phyloP scores from a whole-genome alignment of 2,888 invertebrate species.

The Lasioglossum figueresi region DNA sequence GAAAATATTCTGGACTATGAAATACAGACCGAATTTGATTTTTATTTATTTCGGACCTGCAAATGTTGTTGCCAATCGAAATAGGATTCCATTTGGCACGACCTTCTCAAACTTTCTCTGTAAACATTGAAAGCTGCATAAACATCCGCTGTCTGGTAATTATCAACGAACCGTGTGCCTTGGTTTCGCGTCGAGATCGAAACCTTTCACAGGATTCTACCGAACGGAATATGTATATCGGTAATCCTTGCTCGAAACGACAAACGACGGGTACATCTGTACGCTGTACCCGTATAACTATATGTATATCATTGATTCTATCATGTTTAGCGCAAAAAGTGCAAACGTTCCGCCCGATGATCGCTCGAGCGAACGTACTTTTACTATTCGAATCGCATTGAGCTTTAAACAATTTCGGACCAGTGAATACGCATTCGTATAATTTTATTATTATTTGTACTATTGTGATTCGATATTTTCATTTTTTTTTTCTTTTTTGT shows the following conservation, averaged over 20 bases:
- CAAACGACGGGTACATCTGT: background rate
- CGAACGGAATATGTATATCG: background rate
- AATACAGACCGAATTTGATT: too few species aligned
- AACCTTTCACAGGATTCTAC: background rate
- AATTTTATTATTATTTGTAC: slow-evolving; percentile 47
- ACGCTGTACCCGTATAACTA: background rate
- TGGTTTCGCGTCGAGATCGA: background rate
- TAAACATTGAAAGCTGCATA: too few species aligned
- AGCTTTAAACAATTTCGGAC: slow-evolving; percentile 70
- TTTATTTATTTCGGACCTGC: too few species aligned
- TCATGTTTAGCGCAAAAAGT: background rate
- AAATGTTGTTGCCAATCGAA: too few species aligned
- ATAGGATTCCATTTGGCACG: too few species aligned
- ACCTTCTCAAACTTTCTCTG: too few species aligned
- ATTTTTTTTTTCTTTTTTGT: slow-evolving; percentile 36
- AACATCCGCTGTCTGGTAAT: background rate
- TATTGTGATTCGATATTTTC: slow-evolving; percentile 62
- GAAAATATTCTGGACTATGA: too few species aligned
- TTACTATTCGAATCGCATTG: slow-evolving; percentile 45
- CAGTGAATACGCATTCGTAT: slow-evolving; percentile 52
- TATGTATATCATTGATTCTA: background rate
- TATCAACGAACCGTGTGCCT: slow-evolving; percentile 7
- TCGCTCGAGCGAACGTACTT: background rate
- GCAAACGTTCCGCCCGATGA: background rate
- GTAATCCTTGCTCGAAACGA: slow-evolving; percentile 5